Evolutionary conservation across 2,888 invertebrate genomes (phyloP), one percentile per base, ranked within the genome.

Genomic region (Drosophila recens): DNA sequence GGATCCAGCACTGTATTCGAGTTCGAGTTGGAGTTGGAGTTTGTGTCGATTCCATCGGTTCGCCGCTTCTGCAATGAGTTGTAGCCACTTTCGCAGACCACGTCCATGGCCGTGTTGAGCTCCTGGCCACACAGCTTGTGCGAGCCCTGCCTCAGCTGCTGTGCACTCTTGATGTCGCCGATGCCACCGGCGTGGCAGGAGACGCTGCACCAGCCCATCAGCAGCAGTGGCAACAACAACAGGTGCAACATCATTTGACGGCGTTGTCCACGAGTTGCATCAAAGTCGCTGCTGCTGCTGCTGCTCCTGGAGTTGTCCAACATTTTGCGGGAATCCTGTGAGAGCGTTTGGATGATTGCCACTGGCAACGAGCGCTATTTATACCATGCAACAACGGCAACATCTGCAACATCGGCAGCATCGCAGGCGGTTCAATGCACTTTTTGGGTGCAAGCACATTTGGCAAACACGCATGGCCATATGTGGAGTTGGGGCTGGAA

Each of bases 51-150:
- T 8, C 30, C 42, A 11, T 27, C 36, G 43, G 15, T 8, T 4
- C 52, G 45, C 0, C 71, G 64, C 65, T 68, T 67, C n/a, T 52
- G 69, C 49, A 82, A 62, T 1, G 71, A 36, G 45, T 90, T 87
- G 48, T 76, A 90, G 30, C 90, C 90, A 30, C 73, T 67, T 27
- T 49, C 59, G 33, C 91, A 90, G 6, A 85, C 75, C 52, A 70
- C 10, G 10, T 82, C 80, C 78, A 90, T 69, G 46, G 82, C 82
- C 40, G 80, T 78, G 33, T 72, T 75, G 36, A 91, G 63, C 0
- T 71, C 61, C 23, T 72, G 40, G 17, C 91, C 90, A 54, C 91
- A 90, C 34, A 81, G 72, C 51, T 82, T 88, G 67, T 90, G 87
- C 36, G 49, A 58, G 62, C 78, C 87, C 46, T 57, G 46, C 15